These are phyloP conservation scores for Hyles vespertilio DNA, from an alignment of 1,140 invertebrate species.

Conservation along the genomic window DNA sequence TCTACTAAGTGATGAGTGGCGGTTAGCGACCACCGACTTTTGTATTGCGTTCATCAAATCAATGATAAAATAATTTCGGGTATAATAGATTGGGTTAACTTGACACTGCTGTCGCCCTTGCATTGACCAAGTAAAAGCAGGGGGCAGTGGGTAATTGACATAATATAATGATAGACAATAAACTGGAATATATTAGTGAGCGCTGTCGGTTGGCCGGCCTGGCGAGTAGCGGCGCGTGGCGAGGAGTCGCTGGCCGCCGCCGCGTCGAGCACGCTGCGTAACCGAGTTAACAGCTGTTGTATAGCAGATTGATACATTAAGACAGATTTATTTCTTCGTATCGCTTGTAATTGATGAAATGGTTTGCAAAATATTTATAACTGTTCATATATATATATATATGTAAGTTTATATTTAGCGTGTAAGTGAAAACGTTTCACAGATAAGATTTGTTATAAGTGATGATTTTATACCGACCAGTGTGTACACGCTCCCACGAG, in stretches of 20 bases:
- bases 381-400: conserved; percentile 35
- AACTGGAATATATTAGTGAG: too few species aligned
- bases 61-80: too few species aligned
- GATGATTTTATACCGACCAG: conserved; percentile 61
- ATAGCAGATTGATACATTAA: conserved; percentile 15
- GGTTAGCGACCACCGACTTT: too few species aligned
- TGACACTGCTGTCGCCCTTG: conserved; percentile 2
- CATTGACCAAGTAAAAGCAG: too few species aligned
- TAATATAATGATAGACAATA: too few species aligned
- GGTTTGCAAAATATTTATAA: conserved; percentile 42
- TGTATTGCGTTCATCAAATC: too few species aligned
- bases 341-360: conserved; percentile 49
- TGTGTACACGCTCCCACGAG: conserved; percentile 44
- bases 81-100: background rate
- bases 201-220: too few species aligned
- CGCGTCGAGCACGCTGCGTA: background rate
- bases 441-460: conserved; percentile 54
- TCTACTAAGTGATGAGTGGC: too few species aligned
- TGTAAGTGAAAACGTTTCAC: conserved; percentile 35
- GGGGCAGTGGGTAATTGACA: too few species aligned
- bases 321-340: conserved; percentile 26
- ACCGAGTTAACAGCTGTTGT: conserved; percentile 18
- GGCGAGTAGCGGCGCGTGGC: background rate
- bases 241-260: background rate
- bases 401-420: conserved; percentile 26